phyloP scores from a whole-genome alignment of 2,888 invertebrate species.

The Geotrupes spiniger region DNA sequence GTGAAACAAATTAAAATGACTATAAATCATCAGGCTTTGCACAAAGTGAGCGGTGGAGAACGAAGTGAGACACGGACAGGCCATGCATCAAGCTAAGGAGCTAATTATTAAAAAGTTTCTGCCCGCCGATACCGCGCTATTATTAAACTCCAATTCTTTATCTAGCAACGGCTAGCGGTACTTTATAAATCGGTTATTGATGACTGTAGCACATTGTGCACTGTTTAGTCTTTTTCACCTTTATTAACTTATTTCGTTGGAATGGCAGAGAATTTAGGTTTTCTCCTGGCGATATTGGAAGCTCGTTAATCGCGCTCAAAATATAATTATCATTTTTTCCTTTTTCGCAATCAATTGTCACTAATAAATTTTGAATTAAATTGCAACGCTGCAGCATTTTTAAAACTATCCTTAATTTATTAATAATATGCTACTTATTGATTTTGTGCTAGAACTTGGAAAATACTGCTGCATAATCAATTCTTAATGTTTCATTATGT shows the following conservation, averaged over 20 bases:
- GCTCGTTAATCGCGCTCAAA: too few relatives aligned
- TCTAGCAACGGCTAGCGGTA: slow-evolving; percentile 24
- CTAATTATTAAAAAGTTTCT: slow-evolving; percentile 34
- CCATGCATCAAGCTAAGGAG: slow-evolving; percentile 30
- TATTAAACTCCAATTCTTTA: slow-evolving; percentile 33
- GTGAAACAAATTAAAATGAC: slow-evolving; percentile 34
- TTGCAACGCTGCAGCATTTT: too few relatives aligned
- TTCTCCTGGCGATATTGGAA: too few relatives aligned
- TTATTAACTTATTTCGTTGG: slow-evolving; percentile 2
- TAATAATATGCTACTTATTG: too few relatives aligned
- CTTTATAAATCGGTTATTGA: slow-evolving; percentile 32
- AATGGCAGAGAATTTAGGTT: too few relatives aligned
- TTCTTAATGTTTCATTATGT: too few relatives aligned
- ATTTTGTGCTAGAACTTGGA: too few relatives aligned
- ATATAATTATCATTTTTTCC: too few relatives aligned
- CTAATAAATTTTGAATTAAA: too few relatives aligned
- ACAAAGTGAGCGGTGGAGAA: slow-evolving; percentile 2
- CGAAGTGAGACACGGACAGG: slow-evolving; percentile 27
- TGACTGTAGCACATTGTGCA: slow-evolving; percentile 24
- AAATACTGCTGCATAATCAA: too few relatives aligned
- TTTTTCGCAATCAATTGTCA: too few relatives aligned
- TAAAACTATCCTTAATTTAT: too few relatives aligned
- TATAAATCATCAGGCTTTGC: slow-evolving; percentile 28
- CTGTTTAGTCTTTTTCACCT: slow-evolving; percentile 5
- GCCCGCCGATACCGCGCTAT: slow-evolving; percentile 26